Base-by-base conservation (phyloP, 2,113 vertebrate genomes). In the Propithecus coquereli region DNA sequence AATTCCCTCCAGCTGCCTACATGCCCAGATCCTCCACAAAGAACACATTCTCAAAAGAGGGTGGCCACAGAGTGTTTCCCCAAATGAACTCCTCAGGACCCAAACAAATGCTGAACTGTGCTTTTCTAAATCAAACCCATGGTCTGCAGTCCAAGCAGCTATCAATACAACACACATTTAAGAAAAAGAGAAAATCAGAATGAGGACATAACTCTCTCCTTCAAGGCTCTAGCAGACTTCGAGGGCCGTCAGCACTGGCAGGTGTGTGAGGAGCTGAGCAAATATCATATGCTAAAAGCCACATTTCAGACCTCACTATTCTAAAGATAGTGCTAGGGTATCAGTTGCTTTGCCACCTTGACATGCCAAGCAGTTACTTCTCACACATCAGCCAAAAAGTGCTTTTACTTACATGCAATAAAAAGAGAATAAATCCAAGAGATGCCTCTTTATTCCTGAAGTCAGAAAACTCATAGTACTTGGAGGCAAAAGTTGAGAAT, bases 51-150 rank as follows among this genome's bases (percentile, higher is more conserved):
- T 94, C 86, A 66, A 94, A 65, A 59, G 37, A 45, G 73, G 32
- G 13, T 13, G 7, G 6, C 65, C 25, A 52, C 68, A 91, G 59
- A 94, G 68, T n/a, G 77, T 97, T 97, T 85, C 97, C 96, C 97
- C 4, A 30, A 4, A 73, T 88, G 92, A 98, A 97, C 92, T 98
- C 95, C 80, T 50, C 94, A 59, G 90, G 94, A 96, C 88, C 80
- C 66, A 87, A 94, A 98, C 94, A 98, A 96, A 96, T 34, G 37
- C 23, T 23, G 74, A 93, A 97, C 95, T 98, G 96, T 97, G 86
- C 74, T 88, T 91, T 97, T 97, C 97, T 98, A 90, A 97, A 97
- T 92, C 94, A 95, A 96, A 71, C 0, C 0, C 6, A 0, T 47
- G 90, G 81, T 97, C 97, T 90, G 57, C 25, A 83, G 95, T 93